A percentile compares a stretch with the other conserved stretches of the same genome.
phyloP scores from a whole-genome alignment of 2,797 vertebrate genomes.

The Acanthopagrus latus region DNA sequence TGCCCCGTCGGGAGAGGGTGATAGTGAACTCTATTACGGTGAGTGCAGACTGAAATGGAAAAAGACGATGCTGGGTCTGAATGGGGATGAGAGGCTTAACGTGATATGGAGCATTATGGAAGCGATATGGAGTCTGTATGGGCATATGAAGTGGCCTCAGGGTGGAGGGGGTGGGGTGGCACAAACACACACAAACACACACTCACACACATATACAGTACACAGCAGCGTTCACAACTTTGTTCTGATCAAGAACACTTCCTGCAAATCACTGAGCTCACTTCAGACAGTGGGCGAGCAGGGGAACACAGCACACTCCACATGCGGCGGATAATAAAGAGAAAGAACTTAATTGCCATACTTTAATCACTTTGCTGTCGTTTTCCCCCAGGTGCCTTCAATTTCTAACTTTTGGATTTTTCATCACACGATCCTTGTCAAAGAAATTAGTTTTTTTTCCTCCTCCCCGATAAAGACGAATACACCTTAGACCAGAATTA shows the following conservation, averaged over 20 bases:
- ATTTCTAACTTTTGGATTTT: constrained; percentile 47
- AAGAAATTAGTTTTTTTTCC: constrained; percentile 47
- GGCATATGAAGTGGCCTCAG: constrained; percentile 23
- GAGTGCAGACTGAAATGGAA: constrained; percentile 75
- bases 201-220: not conserved
- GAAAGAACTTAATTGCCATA: constrained; percentile 44
- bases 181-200: constrained; percentile 1
- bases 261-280: constrained; percentile 20
- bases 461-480: constrained; percentile 7
- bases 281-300: constrained; percentile 13
- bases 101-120: constrained; percentile 56
- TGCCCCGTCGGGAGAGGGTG: constrained; percentile 65
- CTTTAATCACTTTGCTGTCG: constrained; percentile 55
- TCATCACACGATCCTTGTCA: constrained; percentile 50
- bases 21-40: constrained; percentile 78
- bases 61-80: constrained; percentile 48
- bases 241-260: constrained; percentile 19
- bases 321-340: constrained; percentile 30
- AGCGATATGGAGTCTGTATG: constrained; percentile 51
- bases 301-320: constrained; percentile 17
- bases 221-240: not conserved
- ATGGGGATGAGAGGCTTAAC: constrained; percentile 65
- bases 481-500: constrained; percentile 29
- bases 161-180: not conserved
- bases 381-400: constrained; percentile 28